These are phyloP conservation scores for Pantherophis vulpinus DNA, from an alignment of 2,797 vertebrate genomes.

Conservation along the genomic window DNA sequence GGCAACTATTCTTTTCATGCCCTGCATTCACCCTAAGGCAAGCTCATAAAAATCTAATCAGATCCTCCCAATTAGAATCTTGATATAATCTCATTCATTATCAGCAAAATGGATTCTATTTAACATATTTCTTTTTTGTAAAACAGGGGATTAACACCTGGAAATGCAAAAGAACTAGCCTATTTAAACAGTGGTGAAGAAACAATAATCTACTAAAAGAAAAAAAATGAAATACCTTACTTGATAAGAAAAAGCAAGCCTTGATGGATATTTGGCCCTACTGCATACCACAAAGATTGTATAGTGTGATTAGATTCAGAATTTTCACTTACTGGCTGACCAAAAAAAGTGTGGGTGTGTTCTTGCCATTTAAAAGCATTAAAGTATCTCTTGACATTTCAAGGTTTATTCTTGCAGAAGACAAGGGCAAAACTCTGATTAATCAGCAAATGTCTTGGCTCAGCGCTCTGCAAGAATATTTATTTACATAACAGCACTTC, in stretches of 20 bases:
- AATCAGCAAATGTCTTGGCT: conserved; percentile 69
- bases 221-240: not conserved
- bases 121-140: not conserved
- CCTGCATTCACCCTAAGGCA: not conserved
- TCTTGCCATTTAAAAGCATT: conserved; percentile 40
- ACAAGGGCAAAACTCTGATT: conserved; percentile 57
- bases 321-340: not conserved
- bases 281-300: not conserved
- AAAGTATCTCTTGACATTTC: conserved; percentile 18
- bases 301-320: conserved; percentile 3
- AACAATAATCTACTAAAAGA: not conserved
- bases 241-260: conserved; percentile 12
- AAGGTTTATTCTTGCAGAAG: conserved; percentile 50
- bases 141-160: not conserved
- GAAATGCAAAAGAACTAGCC: not conserved
- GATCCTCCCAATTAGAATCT: not conserved
- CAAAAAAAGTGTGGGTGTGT: conserved; percentile 15
- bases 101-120: not conserved
- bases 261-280: conserved; percentile 19
- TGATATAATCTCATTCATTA: not conserved
- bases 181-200: conserved; percentile 1
- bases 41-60: not conserved
- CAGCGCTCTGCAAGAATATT: conserved; percentile 45
- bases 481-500: conserved; percentile 76
- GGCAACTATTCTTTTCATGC: not conserved